Evolutionary conservation across 1,140 invertebrate species (phyloP).

Genomic region (Halictus rubicundus): DNA sequence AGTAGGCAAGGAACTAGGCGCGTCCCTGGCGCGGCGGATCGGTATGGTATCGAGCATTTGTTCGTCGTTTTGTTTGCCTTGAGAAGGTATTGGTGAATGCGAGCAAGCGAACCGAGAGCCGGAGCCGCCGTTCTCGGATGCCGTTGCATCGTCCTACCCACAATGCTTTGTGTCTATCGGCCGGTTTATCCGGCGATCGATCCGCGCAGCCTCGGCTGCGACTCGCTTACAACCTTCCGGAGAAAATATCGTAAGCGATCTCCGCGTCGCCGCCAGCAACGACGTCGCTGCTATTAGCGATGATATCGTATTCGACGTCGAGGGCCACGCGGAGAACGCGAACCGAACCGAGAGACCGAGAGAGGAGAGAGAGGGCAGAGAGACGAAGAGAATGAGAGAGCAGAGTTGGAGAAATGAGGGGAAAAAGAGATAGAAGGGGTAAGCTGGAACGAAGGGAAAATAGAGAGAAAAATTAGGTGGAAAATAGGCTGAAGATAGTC

Average conservation of each 20-base stretch:
- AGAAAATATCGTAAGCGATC: constrained; percentile 65
- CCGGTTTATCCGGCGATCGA: constrained; percentile 64
- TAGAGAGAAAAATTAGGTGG: too few species aligned
- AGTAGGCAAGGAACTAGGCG: constrained; percentile 27
- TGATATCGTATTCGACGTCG: constrained; percentile 63
- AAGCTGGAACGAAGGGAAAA: too few species aligned
- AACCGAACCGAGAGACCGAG: too few species aligned
- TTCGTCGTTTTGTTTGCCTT: constrained; percentile 64
- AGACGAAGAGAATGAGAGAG: accelerated
- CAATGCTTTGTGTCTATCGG: constrained; percentile 65
- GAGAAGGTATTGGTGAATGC: constrained; percentile 62
- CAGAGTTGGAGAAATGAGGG: neutral
- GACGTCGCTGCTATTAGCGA: constrained; percentile 61
- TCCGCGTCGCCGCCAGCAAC: constrained; percentile 61
- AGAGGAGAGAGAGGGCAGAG: too few species aligned
- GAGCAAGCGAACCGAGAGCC: constrained; percentile 11
- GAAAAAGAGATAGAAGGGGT: too few species aligned
- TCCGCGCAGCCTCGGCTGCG: constrained; percentile 53
- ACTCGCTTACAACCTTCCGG: constrained; percentile 64
- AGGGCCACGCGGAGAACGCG: constrained; percentile 13
- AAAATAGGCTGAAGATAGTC: too few species aligned
- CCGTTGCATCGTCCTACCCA: constrained; percentile 61
- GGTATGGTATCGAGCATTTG: constrained; percentile 63
- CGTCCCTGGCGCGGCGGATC: constrained; percentile 59
- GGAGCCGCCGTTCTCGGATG: constrained; percentile 55